phyloP scores from a whole-genome alignment of 2,113 vertebrate species.

The Nestor notabilis region DNA sequence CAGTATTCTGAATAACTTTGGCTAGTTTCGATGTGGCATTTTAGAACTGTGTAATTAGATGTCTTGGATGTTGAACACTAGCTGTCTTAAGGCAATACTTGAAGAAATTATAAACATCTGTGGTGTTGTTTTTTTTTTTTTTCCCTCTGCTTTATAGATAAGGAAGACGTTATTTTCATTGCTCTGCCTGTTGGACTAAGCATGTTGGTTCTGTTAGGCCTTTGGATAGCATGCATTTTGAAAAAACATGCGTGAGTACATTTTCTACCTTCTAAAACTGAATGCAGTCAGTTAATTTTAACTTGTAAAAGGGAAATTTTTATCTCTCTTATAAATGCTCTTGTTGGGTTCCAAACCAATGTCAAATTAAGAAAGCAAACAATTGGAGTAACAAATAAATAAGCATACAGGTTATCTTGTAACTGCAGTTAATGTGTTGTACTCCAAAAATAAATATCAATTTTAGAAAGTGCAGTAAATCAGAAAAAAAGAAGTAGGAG shows the following conservation, averaged over 20 bases:
- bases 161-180: slow-evolving; percentile 55
- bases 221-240: slow-evolving; percentile 46
- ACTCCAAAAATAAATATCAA: background rate
- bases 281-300: background rate
- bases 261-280: background rate
- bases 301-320: background rate
- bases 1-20: background rate
- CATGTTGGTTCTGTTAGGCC: slow-evolving; percentile 54
- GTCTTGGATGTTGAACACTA: background rate
- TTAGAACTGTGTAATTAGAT: background rate
- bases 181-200: slow-evolving; percentile 42
- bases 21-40: background rate
- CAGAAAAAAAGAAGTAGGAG: background rate
- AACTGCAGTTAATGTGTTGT: background rate
- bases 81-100: background rate
- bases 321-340: background rate
- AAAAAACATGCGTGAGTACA: slow-evolving; percentile 71
- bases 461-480: background rate
- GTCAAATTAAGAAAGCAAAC: background rate
- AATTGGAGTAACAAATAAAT: background rate
- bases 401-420: background rate
- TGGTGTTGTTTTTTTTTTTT: background rate
- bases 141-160: slow-evolving; percentile 21
- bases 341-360: background rate
- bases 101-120: background rate